Base-by-base conservation (phyloP, 2,113 vertebrate genomes). In the Sitta europaea region DNA sequence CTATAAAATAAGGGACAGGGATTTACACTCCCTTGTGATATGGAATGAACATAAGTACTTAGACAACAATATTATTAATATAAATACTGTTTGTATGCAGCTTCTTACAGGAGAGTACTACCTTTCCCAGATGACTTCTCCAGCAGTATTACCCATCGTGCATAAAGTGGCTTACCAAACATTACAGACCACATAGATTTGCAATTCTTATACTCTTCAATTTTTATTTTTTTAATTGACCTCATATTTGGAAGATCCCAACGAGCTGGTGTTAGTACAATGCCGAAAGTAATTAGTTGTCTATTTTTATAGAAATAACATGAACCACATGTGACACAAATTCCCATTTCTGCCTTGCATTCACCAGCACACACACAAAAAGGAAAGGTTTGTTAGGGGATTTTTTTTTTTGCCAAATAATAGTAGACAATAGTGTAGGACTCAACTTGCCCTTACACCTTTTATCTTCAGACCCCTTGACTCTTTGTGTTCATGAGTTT, bases 221-320 rank as follows among this genome's bases (percentile, higher is more conserved):
- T 58, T 87, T 71, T 36, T 19, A 25, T 38, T 70, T 75, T 73
- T 66, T 57, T 18, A 83, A 47, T 72, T 78, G 42, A 78, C 65
- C 45, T 92, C 28, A 9, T 61, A 48, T 70, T 92, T 92, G 45
- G 58, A 82, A 82, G 62, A 72, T 42, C 38, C 17, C 59, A 72
- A 72, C 40, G 72, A 88, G 25, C 62, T 86, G 57, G 8, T 93
- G 53, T 81, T 78, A 62, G 55, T 62, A 92, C 70, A 88, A 55
- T 82, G 74, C 62, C 20, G 2, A 88, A 87, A 78, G 29, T 71
- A 90, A 91, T 93, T 74, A 67, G 55, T 70, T 35, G 14, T 77
- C 70, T 87, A 9, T 87, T 96, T 90, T 78, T 88, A 82, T 61
- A 85, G 77, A 71, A 87, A 55, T 78, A 87, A 90, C 42, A 51